These are phyloP conservation scores for Dinomys branickii DNA, from an alignment of 2,113 vertebrate genomes.

Conservation along the genomic window DNA sequence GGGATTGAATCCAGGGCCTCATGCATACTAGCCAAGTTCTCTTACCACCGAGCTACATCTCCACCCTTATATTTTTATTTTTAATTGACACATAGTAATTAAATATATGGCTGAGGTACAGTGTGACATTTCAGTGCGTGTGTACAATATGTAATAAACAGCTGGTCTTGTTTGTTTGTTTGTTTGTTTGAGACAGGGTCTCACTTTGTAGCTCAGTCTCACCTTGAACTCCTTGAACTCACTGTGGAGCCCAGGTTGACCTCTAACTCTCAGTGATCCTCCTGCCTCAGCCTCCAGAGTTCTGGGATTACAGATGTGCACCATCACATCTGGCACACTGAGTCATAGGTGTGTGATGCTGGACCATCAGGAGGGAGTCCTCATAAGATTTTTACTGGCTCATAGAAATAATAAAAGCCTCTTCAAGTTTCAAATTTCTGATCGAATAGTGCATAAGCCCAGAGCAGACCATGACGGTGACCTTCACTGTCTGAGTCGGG, in stretches of 20 bases:
- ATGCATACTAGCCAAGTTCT: background rate
- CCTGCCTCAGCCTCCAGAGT: background rate
- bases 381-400: background rate
- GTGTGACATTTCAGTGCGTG: background rate
- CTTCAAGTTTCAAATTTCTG: conserved; percentile 28
- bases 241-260: background rate
- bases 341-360: background rate
- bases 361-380: background rate
- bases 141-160: background rate
- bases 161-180: background rate
- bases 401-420: background rate
- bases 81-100: background rate
- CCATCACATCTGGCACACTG: background rate
- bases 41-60: background rate
- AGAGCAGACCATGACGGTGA: background rate
- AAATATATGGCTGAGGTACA: background rate
- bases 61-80: background rate
- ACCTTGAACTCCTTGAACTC: background rate
- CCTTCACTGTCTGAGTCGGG: background rate
- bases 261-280: background rate
- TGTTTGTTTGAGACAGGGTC: background rate
- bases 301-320: background rate
- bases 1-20: background rate
- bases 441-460: background rate
- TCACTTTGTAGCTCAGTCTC: background rate